phyloP scores from a whole-genome alignment of 2,888 invertebrate genomes.

The Graphium colonna region DNA sequence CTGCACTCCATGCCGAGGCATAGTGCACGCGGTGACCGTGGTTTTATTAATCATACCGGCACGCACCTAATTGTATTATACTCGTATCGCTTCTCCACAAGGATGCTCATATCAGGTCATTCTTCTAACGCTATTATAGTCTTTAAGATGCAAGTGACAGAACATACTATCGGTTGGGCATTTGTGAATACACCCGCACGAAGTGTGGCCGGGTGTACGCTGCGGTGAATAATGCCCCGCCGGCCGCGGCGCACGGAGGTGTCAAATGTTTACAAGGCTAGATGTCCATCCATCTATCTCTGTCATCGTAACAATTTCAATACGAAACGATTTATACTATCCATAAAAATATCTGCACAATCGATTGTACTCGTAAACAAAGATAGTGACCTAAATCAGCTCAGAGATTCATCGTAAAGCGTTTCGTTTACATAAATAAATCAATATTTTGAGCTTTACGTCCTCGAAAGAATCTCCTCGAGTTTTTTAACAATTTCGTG shows the following conservation, averaged over 20 bases:
- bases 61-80: constrained; percentile 42
- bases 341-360: constrained; percentile 11
- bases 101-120: constrained; percentile 25
- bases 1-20: constrained; percentile 38
- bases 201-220: constrained; percentile 6
- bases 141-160: constrained; percentile 14
- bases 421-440: too few relatives aligned
- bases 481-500: too few relatives aligned
- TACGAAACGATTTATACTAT: constrained; percentile 7
- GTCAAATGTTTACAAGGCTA: constrained; percentile 63
- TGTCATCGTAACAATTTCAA: constrained; percentile 44
- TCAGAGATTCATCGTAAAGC: too few relatives aligned
- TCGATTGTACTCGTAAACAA: not conserved
- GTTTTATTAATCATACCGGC: constrained; percentile 55
- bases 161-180: constrained; percentile 9
- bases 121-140: constrained; percentile 7
- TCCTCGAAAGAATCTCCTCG: too few relatives aligned
- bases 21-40: constrained; percentile 42
- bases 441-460: too few relatives aligned
- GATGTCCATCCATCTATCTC: constrained; percentile 44
- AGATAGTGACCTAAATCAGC: too few relatives aligned
- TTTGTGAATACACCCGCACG: constrained; percentile 1
- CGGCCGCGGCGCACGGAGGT: constrained; percentile 41
- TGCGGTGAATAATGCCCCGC: constrained; percentile 32
- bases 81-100: constrained; percentile 31